Evolutionary conservation across 2,888 invertebrate species (phyloP), one percentile per base, ranked within the genome.

Genomic region (Drosophila meridionalis): DNA sequence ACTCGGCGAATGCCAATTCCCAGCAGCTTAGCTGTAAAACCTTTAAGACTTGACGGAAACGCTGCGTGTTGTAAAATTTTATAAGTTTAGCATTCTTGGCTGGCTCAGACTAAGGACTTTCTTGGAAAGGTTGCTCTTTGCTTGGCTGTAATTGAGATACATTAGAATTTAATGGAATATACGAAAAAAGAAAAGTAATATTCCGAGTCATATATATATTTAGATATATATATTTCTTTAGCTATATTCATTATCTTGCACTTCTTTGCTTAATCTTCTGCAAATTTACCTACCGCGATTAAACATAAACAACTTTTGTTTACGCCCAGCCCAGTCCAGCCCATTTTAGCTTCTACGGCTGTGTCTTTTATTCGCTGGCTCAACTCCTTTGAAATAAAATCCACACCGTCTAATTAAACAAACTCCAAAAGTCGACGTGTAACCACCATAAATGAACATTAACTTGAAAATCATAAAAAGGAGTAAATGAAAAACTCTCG

Each of bases 401-500:
- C 87, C 83, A 83, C 86, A 86, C 77, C 83, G 83, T 85, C 84
- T 86, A 86, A 86, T 86, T 86, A 88, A 86, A 87, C 87, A 88
- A 86, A 80, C 86, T 83, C 75, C 80, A 73, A 82, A 91, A 85
- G 83, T 85, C 86, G 83, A 85, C 70, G 86, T 85, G 85, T 85
- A 86, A 86, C 86, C 88, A 89, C 87, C 91, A 91, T 91, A 91
- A 91, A 90, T 91, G 91, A 91, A 88, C 91, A 91, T 91, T 90
- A 90, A 89, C 87, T 82, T 76, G 82, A 83, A 89, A 87, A 84
- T 89, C 87, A 87, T 87, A 88, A 88, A 86, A 87, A 75, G 77
- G 81, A 82, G 76, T 78, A 61, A 81, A 82, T 69, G 57, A 83
- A 73, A 75, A 82, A 65, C 67, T 69, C 74, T 73, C 61, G 28